These are phyloP conservation scores for Anguilla obscura DNA, from an alignment of 2,797 vertebrate species.

Conservation along the genomic window DNA sequence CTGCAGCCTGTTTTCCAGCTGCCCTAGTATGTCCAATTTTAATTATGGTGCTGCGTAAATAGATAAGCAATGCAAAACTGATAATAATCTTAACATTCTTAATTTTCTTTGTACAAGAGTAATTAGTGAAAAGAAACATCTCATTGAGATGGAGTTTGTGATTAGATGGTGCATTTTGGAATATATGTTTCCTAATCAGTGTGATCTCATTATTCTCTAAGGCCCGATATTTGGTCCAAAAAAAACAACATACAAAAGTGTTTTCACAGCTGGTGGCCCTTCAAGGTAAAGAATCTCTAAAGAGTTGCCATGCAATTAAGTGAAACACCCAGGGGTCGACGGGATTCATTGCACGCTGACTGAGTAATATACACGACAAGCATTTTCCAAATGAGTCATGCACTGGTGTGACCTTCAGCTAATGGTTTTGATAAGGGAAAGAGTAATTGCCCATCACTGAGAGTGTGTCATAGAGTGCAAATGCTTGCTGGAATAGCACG, in stretches of 20 bases:
- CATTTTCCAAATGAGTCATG: not conserved
- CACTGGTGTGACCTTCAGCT: not conserved
- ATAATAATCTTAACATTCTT: not conserved
- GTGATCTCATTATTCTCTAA: not conserved
- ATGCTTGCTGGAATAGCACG: not conserved
- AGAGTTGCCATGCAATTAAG: not conserved
- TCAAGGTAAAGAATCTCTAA: not conserved
- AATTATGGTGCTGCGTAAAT: not conserved
- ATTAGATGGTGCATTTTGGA: not conserved
- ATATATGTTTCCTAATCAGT: not conserved
- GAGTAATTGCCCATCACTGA: conserved; percentile 12
- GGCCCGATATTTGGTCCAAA: not conserved
- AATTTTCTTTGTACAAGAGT: not conserved
- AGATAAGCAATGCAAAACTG: not conserved
- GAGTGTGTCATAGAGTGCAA: not conserved
- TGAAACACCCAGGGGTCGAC: not conserved
- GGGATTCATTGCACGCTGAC: not conserved
- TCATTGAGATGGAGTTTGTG: not conserved
- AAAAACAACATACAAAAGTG: not conserved
- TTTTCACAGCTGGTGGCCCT: not conserved
- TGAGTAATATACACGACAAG: not conserved
- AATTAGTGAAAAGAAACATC: not conserved
- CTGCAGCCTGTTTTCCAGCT: not conserved
- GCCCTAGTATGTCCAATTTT: not conserved
- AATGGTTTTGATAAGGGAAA: conserved; percentile 12